Percentiles rank a stretch among this genome's conserved stretches.
phyloP scores from a whole-genome alignment of 2,888 invertebrate genomes.

The Antheraea assamensis region DNA sequence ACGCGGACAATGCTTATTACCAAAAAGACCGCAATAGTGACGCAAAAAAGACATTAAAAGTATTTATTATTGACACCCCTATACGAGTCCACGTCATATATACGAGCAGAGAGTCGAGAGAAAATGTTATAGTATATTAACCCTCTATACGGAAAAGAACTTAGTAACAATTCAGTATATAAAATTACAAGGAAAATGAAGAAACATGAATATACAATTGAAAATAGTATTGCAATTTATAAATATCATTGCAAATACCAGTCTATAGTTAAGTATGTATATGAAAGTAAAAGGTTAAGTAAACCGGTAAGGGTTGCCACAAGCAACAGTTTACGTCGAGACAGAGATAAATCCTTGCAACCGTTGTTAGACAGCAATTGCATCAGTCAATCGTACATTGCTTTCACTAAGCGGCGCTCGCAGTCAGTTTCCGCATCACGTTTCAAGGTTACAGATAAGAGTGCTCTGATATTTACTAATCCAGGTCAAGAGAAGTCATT shows the following conservation, averaged over 20 bases:
- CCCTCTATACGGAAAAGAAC: no score
- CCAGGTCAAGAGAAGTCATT: conserved; percentile 75
- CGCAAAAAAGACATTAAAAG: no score
- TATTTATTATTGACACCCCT: no score
- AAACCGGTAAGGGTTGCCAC: conserved; percentile 6
- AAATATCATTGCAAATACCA: no score
- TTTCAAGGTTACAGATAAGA: conserved; percentile 74
- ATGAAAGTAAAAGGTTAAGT: conserved; percentile 3
- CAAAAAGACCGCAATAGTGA: neutral
- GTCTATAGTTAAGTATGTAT: neutral
- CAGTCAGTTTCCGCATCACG: conserved; percentile 76
- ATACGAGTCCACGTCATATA: no score
- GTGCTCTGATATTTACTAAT: conserved; percentile 69
- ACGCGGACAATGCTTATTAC: neutral
- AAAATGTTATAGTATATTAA: no score
- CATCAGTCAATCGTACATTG: conserved; percentile 71
- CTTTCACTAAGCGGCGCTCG: conserved; percentile 60
- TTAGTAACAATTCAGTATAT: no score
- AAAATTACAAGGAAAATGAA: neutral
- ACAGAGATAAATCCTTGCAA: conserved; percentile 58
- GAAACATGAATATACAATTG: neutral
- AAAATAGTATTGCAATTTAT: no score
- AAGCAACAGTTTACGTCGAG: conserved; percentile 12
- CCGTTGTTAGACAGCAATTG: conserved; percentile 55
- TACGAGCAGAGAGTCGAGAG: no score